phyloP scores from a whole-genome alignment of 1,140 invertebrate genomes.

The Macrosteles quadrilineatus region DNA sequence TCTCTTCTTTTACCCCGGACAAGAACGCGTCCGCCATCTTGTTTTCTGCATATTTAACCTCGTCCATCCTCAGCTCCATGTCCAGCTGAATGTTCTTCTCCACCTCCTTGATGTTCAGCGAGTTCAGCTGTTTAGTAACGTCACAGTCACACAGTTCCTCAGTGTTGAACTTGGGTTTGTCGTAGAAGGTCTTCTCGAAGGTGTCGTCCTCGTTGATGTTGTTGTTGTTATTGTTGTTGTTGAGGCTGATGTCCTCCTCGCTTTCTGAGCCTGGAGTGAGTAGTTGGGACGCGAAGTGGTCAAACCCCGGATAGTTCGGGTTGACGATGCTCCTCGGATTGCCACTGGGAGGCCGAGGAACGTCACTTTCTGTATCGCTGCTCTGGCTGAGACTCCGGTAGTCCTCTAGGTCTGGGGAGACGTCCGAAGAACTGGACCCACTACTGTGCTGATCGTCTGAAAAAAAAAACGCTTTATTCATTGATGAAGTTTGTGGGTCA shows the following conservation, averaged over 20 bases:
- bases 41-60: conserved; percentile 48
- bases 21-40: conserved; percentile 48
- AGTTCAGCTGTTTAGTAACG: too few relatives aligned
- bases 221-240: conserved; percentile 48
- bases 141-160: conserved; percentile 37
- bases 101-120: neutral
- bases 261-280: conserved; percentile 53
- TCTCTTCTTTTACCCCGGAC: conserved; percentile 45
- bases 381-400: conserved; percentile 36
- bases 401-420: conserved; percentile 38
- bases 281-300: conserved; percentile 50
- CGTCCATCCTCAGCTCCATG: conserved; percentile 22
- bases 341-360: conserved; percentile 48
- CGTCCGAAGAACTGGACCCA: conserved; percentile 37
- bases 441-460: neutral
- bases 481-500: too few relatives aligned
- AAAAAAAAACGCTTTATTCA: conserved; percentile 11
- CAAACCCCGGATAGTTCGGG: conserved; percentile 73
- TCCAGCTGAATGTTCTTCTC: conserved; percentile 12
- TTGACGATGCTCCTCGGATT: conserved; percentile 65
- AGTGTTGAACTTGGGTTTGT: conserved; percentile 58
- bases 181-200: conserved; percentile 59
- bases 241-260: conserved; percentile 48
- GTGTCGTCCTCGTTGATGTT: conserved; percentile 46
- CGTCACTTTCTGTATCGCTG: conserved; percentile 50